phyloP scores from a whole-genome alignment of 2,888 invertebrate genomes.

The Pseudococcus viburni region DNA sequence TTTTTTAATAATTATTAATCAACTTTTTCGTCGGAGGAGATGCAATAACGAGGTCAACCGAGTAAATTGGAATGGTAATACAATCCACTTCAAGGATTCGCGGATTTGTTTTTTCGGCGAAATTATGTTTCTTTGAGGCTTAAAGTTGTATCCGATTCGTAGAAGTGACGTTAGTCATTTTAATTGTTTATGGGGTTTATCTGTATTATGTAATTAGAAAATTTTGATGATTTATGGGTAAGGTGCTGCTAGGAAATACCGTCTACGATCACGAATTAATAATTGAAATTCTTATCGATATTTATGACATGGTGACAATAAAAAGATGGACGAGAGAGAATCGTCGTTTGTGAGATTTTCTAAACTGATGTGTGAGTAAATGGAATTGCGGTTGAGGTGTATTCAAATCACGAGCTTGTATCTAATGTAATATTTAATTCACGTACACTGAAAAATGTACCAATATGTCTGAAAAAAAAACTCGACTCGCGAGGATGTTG shows the following conservation, averaged over 20 bases:
- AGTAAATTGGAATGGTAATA: slow-evolving; percentile 3
- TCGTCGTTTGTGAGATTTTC: neutral
- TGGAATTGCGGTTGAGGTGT: neutral
- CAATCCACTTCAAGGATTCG: neutral
- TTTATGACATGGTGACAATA: neutral
- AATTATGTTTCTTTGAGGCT: neutral
- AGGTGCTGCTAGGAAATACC: neutral
- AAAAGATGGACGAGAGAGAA: neutral
- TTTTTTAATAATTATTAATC: neutral
- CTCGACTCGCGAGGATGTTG: neutral
- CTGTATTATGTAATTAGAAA: neutral
- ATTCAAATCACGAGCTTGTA: slow-evolving; percentile 13
- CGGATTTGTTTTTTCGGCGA: slow-evolving; percentile 16
- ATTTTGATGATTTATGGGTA: neutral
- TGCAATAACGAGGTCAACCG: slow-evolving; percentile 10
- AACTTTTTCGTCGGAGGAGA: neutral
- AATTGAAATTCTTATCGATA: neutral
- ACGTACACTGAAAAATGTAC: neutral
- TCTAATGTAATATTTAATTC: slow-evolving; percentile 7
- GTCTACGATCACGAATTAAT: neutral
- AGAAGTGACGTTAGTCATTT: neutral
- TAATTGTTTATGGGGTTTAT: neutral
- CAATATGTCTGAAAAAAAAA: neutral
- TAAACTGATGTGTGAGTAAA: neutral
- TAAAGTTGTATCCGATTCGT: neutral